Base-by-base conservation (phyloP, 1,140 invertebrate genomes). In the Agrilus planipennis region DNA sequence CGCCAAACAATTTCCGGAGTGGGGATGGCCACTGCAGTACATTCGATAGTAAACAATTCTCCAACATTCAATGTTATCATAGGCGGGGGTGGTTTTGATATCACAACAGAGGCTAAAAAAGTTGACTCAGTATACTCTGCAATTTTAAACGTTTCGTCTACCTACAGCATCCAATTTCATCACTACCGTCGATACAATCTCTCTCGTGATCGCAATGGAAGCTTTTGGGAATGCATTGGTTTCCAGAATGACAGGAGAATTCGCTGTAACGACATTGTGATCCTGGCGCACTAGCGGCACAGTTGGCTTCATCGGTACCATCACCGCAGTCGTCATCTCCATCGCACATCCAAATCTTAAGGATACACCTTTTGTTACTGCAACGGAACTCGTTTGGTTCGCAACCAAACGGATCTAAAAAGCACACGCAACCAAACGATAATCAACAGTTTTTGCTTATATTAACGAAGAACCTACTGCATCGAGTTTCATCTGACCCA, bases 351-450 rank as follows among this genome's bases (percentile, higher is more conserved):
- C 92, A 97, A 4, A 85, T 77, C 57, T 93, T 94, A 14, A 84
- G 74, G 4, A 97, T 76, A 62, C 95, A 99, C 45, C 82, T 78
- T 34, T 79, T 79, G 58, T 92, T 95, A 27, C 65, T 65, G 61
- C 92, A 96, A 37, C 80, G 73, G 64, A 85, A 93, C 63, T 97
- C 82, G 58, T 96, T 95, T 0, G 93, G 92, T 60, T 96, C 85
- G 60, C 91, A 97, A 10, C 77, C 78, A 25, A 70, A 67, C 3
- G 62, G 62, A 57, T 59, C 69, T 73, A 46, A 12, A 40, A 23
- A 17, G 18, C 27, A 35, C 20, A 32, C 14, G 17, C 11, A 34
- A 23, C n/a, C 20, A 31, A 5, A 7, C 6, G n/a, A n/a, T n/a
- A n/a, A n/a, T n/a, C n/a, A n/a, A n/a, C n/a, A n/a, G n/a, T n/a